A percentile compares a stretch with the other conserved stretches of the same genome.
These are phyloP conservation scores for Setipinna tenuifilis DNA, from an alignment of 2,797 vertebrate genomes.

Conservation along the genomic window DNA sequence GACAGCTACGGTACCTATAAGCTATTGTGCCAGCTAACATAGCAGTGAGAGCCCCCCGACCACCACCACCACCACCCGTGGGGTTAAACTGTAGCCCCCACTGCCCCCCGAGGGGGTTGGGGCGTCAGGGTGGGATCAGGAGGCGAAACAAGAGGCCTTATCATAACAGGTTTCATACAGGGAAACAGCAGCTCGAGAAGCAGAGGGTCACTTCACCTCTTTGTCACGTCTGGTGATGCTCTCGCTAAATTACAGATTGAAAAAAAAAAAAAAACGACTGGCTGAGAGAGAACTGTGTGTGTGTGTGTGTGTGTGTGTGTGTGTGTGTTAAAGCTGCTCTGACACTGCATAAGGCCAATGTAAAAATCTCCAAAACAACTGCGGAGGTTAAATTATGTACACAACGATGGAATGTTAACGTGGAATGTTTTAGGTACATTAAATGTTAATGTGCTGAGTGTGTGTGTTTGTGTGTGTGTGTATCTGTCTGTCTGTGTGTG, in stretches of 20 bases:
- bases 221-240: background rate
- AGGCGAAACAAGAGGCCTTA: background rate
- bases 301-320: constrained; percentile 33
- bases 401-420: constrained; percentile 34
- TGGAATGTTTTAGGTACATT: constrained; percentile 40
- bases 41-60: background rate
- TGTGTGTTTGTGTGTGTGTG: constrained; percentile 1
- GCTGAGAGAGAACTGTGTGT: background rate
- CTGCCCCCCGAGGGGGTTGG: constrained; percentile 30
- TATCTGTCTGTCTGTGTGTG: constrained; percentile 16
- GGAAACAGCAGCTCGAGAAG: constrained; percentile 2
- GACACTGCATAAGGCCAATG: constrained; percentile 16
- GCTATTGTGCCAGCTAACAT: constrained; percentile 14
- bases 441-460: background rate
- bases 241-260: background rate
- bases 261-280: background rate
- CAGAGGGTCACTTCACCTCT: background rate
- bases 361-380: constrained; percentile 20
- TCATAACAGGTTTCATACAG: background rate
- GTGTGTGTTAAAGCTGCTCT: background rate
- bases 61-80: too few relatives aligned
- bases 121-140: background rate
- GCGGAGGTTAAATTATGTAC: constrained; percentile 39
- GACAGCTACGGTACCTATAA: constrained; percentile 38
- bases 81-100: background rate